Percentiles rank a stretch among this genome's conserved stretches.
Evolutionary conservation across 1,140 invertebrate genomes (phyloP).

Genomic region (Formica selysi): DNA sequence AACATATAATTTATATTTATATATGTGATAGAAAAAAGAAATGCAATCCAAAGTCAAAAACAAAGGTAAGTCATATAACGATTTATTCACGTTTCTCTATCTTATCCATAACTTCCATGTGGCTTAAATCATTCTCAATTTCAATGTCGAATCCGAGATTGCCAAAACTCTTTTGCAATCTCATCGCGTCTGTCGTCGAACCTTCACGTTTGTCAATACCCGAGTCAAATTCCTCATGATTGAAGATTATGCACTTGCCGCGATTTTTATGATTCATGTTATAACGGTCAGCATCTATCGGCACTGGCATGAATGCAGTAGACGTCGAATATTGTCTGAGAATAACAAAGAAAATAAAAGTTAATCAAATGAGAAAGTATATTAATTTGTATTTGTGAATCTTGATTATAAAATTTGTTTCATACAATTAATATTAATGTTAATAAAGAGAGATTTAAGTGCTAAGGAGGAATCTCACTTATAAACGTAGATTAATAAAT

Average conservation of each 20-base stretch:
- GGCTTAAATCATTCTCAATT: conserved; percentile 73
- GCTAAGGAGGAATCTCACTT: neutral
- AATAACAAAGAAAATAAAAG: neutral
- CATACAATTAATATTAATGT: neutral
- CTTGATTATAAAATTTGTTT: neutral
- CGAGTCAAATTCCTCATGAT: conserved; percentile 89
- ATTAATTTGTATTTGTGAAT: neutral
- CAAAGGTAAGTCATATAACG: neutral
- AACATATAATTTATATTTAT: neutral
- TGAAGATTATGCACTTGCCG: conserved; percentile 92
- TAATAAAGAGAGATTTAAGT: neutral
- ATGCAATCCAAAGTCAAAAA: neutral
- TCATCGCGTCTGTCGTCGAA: conserved; percentile 74
- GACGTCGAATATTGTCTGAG: neutral
- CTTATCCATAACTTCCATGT: conserved; percentile 73
- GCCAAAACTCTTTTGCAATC: conserved; percentile 78
- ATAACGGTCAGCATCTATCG: conserved; percentile 86
- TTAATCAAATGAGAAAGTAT: neutral
- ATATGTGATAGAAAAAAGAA: neutral
- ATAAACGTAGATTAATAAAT: neutral
- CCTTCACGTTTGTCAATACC: conserved; percentile 74
- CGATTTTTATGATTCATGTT: conserved; percentile 89
- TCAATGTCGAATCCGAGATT: conserved; percentile 80
- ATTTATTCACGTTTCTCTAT: conserved; percentile 76
- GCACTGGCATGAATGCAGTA: conserved; percentile 74